These are phyloP conservation scores for Scatophagus argus DNA, from an alignment of 2,113 vertebrate genomes.

Conservation along the genomic window DNA sequence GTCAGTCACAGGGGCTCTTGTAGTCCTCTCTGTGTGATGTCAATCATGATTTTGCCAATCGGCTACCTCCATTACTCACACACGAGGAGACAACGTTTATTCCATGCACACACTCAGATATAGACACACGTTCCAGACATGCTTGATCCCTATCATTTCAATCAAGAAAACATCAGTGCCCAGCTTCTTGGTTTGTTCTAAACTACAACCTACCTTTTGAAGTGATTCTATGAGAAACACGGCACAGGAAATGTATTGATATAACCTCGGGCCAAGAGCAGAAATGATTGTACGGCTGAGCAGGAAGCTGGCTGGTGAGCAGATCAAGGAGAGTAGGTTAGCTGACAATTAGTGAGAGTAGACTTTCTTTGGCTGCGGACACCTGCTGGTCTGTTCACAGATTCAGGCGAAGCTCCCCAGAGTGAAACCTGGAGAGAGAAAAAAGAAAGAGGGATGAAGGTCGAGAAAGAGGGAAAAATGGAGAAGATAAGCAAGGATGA, in stretches of 20 bases:
- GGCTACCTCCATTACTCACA: slow-evolving; percentile 20
- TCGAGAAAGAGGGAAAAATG: neutral
- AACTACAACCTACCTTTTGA: slow-evolving; percentile 13
- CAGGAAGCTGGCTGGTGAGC: neutral
- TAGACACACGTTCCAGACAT: neutral
- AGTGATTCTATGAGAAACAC: neutral
- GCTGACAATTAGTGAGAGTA: neutral
- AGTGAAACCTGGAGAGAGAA: neutral
- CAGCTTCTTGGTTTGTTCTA: slow-evolving; percentile 17
- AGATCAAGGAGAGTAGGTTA: neutral
- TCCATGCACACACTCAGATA: neutral
- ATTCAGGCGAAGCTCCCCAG: neutral
- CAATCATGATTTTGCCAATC: slow-evolving; percentile 50
- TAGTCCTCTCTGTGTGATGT: slow-evolving; percentile 42
- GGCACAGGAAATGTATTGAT: neutral
- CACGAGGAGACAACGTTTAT: slow-evolving; percentile 1
- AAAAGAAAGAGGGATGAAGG: neutral
- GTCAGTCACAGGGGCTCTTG: slow-evolving; percentile 48
- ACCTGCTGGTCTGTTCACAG: neutral
- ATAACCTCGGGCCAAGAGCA: neutral
- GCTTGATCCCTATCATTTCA: slow-evolving; percentile 3
- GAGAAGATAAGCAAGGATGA: neutral
- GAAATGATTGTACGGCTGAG: neutral
- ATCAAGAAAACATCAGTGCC: neutral
- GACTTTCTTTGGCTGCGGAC: neutral